Percentiles rank a stretch among this genome's conserved stretches.
Evolutionary conservation across 2,113 vertebrate species (phyloP).

Genomic region (Dissostichus mawsoni): DNA sequence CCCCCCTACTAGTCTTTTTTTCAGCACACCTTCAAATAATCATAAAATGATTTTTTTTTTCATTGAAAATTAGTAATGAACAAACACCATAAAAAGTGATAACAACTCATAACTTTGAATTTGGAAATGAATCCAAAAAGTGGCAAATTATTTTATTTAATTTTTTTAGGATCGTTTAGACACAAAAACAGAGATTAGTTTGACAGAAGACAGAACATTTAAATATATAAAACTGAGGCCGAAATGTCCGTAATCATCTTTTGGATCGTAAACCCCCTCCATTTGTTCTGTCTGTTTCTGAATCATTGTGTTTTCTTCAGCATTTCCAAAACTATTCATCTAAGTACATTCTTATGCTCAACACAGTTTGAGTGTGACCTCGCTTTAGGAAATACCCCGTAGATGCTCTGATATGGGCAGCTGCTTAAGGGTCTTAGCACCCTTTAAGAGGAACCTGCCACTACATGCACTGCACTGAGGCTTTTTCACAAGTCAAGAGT

Average conservation of each 20-base stretch:
- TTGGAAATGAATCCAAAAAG: not conserved
- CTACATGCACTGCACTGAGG: conserved; percentile 38
- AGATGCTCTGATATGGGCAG: conserved; percentile 51
- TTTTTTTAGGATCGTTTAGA: not conserved
- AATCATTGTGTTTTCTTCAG: not conserved
- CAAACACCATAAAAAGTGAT: not conserved
- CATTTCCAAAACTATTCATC: conserved; percentile 11
- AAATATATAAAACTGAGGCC: too few relatives aligned
- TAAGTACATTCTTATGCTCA: conserved; percentile 1
- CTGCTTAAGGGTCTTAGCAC: conserved; percentile 55
- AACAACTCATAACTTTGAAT: not conserved
- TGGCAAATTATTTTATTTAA: not conserved
- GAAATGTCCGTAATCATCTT: not conserved
- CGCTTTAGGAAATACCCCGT: conserved; percentile 20
- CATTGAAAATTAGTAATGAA: not conserved
- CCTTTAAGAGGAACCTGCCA: conserved; percentile 54
- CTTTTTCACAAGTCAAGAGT: conserved; percentile 25
- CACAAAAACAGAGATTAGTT: not conserved
- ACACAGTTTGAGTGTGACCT: conserved; percentile 28
- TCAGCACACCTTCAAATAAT: not conserved
- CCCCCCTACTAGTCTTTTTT: not conserved
- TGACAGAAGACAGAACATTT: not conserved
- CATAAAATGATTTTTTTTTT: not conserved
- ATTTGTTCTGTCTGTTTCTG: not conserved
- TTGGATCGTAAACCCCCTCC: not conserved